Base-by-base conservation (phyloP, 2,888 invertebrate genomes). In the Brassicogethes aeneus region DNA sequence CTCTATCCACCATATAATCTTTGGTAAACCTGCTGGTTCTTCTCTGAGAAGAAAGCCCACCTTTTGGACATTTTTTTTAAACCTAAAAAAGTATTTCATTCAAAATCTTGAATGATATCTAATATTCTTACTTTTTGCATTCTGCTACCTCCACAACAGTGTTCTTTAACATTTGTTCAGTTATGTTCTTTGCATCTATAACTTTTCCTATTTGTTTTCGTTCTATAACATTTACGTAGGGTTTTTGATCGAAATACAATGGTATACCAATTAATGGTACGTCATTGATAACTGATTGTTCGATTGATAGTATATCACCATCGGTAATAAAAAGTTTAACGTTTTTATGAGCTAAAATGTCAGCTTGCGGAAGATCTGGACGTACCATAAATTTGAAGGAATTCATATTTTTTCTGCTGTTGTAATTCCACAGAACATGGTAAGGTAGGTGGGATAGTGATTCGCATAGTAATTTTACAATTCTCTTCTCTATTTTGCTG, bases 101-200 rank as follows among this genome's bases (percentile, higher is more conserved):
- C n/a, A n/a, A n/a, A n/a, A n/a, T n/a, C n/a, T n/a, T n/a, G n/a
- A n/a, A n/a, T n/a, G n/a, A n/a, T n/a, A n/a, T n/a, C n/a, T n/a
- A n/a, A n/a, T n/a, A n/a, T n/a, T n/a, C n/a, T n/a, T 57, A 60
- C 60, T 43, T 54, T 17, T 45, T 38, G 45, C 57, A 57, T 33
- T 46, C 49, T 3, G 55, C 49, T 7, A 60, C 57, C 51, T 60
- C 55, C 13, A 50, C 15, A 34, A 61, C 52, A n/a, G 54, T 46
- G 3, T 44, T 39, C 31, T 48, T 50, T 3, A 61, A 50, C 12
- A 35, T 34, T 23, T 51, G 51, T 40, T 49, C 44, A 14, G 45
- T 52, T 2, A 57, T 36, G n/a, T 39, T 48, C 2, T 40, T 32
- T 5, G 43, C 43, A 34, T 54, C 43, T 1, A 58, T 39, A n/a